Conservation (phyloP, 2,888 invertebrate species). For the Ophion ellenae region DNA sequence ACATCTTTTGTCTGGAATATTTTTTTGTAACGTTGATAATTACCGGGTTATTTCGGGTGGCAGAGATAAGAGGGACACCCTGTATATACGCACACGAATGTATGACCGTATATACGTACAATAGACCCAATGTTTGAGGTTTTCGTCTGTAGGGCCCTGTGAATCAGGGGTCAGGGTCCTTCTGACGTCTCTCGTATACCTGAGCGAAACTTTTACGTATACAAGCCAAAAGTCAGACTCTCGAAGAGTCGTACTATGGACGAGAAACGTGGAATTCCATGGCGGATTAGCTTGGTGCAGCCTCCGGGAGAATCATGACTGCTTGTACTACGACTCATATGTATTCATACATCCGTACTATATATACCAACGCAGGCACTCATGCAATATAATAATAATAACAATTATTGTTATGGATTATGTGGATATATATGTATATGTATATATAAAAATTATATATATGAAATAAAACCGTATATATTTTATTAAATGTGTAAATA, state of each 20-base stretch:
- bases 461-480: too few species aligned
- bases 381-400: too few species aligned
- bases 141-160: conserved; percentile 9
- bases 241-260: neutral
- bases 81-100: neutral
- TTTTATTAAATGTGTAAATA: too few species aligned
- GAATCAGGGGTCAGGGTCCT: too few species aligned
- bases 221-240: conserved; percentile 22
- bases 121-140: neutral
- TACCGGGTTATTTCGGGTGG: too few species aligned
- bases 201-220: conserved; percentile 42
- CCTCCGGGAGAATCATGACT: conserved; percentile 23
- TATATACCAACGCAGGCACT: too few species aligned
- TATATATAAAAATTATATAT: too few species aligned
- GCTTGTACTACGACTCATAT: neutral
- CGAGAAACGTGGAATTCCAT: conserved; percentile 63
- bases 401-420: too few species aligned
- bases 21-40: too few species aligned
- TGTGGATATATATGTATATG: too few species aligned
- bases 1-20: too few species aligned
- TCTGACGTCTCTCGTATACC: conserved; percentile 23
- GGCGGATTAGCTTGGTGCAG: conserved; percentile 69
- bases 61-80: too few species aligned
- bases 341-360: neutral
- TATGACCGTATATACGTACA: neutral